A percentile compares a stretch with the other conserved stretches of the same genome.
These are phyloP conservation scores for Noctilio leporinus DNA, from an alignment of 2,113 vertebrate species.

Conservation along the genomic window DNA sequence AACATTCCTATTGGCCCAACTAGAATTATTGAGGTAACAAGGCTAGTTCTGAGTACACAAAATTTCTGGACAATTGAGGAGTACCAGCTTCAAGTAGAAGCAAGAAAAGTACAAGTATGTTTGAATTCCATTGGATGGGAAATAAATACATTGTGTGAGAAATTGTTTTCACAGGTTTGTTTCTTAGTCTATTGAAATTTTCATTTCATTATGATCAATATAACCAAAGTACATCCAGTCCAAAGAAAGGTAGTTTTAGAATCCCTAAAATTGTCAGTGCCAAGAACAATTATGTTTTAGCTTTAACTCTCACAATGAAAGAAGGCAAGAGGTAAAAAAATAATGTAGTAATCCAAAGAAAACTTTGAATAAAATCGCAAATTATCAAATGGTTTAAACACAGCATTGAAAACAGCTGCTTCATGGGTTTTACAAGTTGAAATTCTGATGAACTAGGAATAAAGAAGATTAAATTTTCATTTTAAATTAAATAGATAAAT, in stretches of 20 bases:
- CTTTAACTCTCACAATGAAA: not conserved
- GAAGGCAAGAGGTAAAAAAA: not conserved
- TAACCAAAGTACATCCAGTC: not conserved
- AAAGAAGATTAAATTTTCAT: not conserved
- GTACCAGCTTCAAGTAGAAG: not conserved
- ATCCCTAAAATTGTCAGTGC: not conserved
- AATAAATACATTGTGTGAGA: not conserved
- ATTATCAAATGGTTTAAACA: slow-evolving; percentile 36
- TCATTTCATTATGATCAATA: not conserved
- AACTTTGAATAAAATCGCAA: slow-evolving; percentile 5
- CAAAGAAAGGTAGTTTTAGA: not conserved
- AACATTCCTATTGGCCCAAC: not conserved
- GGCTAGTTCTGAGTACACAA: not conserved
- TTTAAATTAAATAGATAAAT: not conserved
- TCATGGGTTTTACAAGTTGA: not conserved
- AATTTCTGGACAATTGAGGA: not conserved
- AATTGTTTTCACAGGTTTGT: not conserved
- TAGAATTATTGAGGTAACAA: not conserved
- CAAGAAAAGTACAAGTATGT: not conserved
- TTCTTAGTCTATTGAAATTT: not conserved
- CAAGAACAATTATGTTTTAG: slow-evolving; percentile 12
- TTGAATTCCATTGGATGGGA: not conserved
- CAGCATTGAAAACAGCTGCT: not conserved
- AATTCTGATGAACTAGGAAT: not conserved
- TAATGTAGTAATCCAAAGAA: slow-evolving; percentile 12